These are phyloP conservation scores for Drosophila rubida DNA, from an alignment of 2,888 invertebrate species.

Conservation along the genomic window DNA sequence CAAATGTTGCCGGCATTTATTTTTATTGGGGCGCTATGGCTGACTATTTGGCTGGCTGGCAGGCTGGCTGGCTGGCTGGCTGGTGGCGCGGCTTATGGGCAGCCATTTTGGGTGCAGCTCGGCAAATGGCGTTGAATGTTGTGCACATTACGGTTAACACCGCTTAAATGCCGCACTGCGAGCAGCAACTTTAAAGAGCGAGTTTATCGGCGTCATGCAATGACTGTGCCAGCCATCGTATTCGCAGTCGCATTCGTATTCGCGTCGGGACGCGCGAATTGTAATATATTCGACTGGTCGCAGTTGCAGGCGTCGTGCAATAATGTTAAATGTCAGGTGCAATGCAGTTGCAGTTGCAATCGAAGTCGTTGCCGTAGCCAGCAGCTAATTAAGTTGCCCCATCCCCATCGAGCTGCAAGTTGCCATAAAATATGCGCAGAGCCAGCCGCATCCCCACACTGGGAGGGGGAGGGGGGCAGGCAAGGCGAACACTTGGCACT, in stretches of 20 bases:
- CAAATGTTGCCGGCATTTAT: slow-evolving; percentile 61
- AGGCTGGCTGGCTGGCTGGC: neutral
- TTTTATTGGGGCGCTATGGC: slow-evolving; percentile 47
- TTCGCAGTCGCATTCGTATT: neutral
- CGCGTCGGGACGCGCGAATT: slow-evolving; percentile 1
- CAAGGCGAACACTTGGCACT: slow-evolving; percentile 16
- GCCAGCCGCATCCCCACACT: slow-evolving; percentile 20
- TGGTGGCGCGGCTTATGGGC: slow-evolving; percentile 10
- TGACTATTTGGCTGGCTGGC: slow-evolving; percentile 6
- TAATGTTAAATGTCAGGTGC: slow-evolving; percentile 79
- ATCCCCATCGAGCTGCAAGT: neutral
- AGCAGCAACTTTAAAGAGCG: slow-evolving; percentile 54
- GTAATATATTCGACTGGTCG: slow-evolving; percentile 61
- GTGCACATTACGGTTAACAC: slow-evolving; percentile 74
- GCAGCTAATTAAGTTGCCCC: slow-evolving; percentile 74
- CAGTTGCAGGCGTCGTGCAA: slow-evolving; percentile 62
- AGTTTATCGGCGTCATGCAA: slow-evolving; percentile 50
- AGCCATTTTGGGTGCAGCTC: slow-evolving; percentile 46
- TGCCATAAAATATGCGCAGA: slow-evolving; percentile 69
- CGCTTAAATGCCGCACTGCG: slow-evolving; percentile 46
- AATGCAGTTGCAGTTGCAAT: slow-evolving; percentile 53
- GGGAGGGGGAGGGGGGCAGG: neutral
- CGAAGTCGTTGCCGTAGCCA: slow-evolving; percentile 46
- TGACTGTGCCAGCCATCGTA: slow-evolving; percentile 11
- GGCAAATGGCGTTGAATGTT: slow-evolving; percentile 68